These are phyloP conservation scores for Malurus cyaneus DNA, from an alignment of 2,113 vertebrate species.

Conservation along the genomic window DNA sequence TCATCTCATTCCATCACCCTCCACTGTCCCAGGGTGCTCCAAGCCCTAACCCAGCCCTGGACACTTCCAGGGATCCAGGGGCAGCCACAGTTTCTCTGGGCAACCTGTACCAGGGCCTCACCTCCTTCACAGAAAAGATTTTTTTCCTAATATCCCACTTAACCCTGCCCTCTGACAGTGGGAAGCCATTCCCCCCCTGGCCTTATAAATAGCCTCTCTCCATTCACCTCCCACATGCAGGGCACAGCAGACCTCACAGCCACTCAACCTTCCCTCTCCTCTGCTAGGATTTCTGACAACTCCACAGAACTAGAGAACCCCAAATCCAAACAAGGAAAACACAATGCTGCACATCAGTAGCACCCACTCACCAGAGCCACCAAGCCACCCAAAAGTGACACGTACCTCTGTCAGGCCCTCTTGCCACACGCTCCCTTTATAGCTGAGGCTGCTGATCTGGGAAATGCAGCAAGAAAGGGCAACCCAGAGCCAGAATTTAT, in stretches of 20 bases:
- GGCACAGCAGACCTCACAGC: neutral
- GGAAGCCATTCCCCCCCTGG: neutral
- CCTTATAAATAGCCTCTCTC: neutral
- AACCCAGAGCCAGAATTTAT: neutral
- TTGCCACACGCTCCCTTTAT: fast-evolving
- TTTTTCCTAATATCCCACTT: neutral
- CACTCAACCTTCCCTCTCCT: neutral
- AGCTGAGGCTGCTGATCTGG: neutral
- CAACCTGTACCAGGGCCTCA: fast-evolving
- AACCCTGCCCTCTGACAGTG: neutral
- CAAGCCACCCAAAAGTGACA: neutral
- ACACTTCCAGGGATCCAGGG: neutral
- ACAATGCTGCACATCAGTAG: neutral
- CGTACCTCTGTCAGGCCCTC: no score
- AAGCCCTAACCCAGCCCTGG: fast-evolving
- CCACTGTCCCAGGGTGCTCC: fast-evolving
- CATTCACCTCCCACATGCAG: neutral
- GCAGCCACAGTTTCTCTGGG: neutral
- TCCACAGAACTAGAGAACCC: neutral
- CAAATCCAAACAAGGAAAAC: neutral
- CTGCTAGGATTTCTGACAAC: neutral
- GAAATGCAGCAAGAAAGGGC: neutral
- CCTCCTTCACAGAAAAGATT: no score
- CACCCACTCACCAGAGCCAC: neutral
- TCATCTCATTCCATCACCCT: neutral